Evolutionary conservation across 2,797 vertebrate genomes (phyloP).

Genomic region (Onychomys leucogaster): DNA sequence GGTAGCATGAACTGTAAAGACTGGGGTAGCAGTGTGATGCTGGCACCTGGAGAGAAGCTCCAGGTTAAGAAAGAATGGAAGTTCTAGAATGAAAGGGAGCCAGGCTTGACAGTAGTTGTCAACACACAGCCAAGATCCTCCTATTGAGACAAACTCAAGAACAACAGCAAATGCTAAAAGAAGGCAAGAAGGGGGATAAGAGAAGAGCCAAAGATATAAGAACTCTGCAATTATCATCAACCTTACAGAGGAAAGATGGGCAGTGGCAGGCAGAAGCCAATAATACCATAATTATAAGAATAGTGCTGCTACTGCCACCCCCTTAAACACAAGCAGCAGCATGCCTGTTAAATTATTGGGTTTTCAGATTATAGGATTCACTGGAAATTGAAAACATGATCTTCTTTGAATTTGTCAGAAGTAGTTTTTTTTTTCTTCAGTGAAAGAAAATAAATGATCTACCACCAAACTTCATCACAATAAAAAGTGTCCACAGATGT

Average conservation of each 20-base stretch:
- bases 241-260: neutral
- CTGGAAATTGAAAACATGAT: conserved; percentile 56
- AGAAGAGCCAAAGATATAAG: neutral
- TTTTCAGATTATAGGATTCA: conserved; percentile 66
- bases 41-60: neutral
- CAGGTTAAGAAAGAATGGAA: neutral
- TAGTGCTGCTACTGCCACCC: neutral
- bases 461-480: conserved; percentile 55
- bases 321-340: conserved; percentile 38
- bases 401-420: conserved; percentile 45
- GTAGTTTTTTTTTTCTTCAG: conserved; percentile 41
- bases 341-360: conserved; percentile 54
- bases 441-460: conserved; percentile 62
- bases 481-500: conserved; percentile 45
- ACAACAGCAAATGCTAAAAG: neutral
- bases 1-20: neutral
- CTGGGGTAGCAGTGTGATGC: neutral
- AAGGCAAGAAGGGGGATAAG: neutral
- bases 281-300: neutral
- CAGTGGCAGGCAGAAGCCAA: neutral
- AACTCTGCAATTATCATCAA: conserved; percentile 29
- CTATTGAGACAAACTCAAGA: neutral
- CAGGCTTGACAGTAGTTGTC: neutral
- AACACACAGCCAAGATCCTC: neutral
- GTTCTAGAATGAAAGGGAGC: neutral